These are phyloP conservation scores for Frankliniella fusca DNA, from an alignment of 2,888 invertebrate genomes.

Conservation along the genomic window DNA sequence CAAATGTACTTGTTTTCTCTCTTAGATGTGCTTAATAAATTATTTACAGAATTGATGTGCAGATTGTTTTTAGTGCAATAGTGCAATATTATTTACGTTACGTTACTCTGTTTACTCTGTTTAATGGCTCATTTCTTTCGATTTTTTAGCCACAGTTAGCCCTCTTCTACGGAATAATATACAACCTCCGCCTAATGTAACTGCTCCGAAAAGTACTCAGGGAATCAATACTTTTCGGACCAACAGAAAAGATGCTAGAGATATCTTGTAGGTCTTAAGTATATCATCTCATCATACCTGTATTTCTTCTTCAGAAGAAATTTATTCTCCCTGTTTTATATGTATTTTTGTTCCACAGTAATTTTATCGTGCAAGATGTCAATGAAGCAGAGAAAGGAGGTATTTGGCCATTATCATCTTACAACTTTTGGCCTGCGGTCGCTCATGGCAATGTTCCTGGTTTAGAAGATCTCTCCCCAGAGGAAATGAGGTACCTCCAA, in stretches of 20 bases:
- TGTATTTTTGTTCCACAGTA: neutral
- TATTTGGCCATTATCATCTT: neutral
- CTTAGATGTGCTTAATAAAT: neutral
- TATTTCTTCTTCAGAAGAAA: neutral
- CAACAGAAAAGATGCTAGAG: neutral
- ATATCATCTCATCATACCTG: neutral
- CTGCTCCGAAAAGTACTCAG: neutral
- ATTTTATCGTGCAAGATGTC: neutral
- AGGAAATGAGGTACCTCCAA: neutral
- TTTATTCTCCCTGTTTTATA: neutral
- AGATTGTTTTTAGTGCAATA: neutral
- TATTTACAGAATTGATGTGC: neutral
- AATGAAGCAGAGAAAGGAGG: slow-evolving; percentile 4
- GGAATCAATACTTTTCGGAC: neutral
- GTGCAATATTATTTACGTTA: neutral
- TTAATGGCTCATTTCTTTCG: neutral
- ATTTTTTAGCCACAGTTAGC: neutral
- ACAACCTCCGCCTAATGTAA: neutral
- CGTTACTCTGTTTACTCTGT: neutral
- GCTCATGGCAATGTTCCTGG: neutral
- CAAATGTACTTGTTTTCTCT: neutral
- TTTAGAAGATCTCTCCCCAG: neutral
- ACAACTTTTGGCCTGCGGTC: neutral
- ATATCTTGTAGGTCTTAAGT: neutral
- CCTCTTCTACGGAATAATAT: neutral